Conservation (phyloP, 2,888 invertebrate genomes). For the Hetaerina titia region DNA sequence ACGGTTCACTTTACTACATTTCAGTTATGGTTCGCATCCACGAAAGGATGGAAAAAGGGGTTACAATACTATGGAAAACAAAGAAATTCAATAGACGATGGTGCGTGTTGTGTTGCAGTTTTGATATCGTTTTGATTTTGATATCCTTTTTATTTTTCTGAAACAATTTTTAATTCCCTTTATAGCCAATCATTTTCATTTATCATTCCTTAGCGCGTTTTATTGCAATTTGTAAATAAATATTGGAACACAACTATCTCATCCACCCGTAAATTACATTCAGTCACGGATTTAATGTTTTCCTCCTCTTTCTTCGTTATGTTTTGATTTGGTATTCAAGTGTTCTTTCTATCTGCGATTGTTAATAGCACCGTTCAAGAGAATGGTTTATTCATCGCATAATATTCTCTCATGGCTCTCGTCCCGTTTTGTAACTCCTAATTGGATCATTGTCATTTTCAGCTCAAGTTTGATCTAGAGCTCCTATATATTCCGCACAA, state of each 20-base stretch:
- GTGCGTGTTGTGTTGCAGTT: too few species aligned
- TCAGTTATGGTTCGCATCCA: too few species aligned
- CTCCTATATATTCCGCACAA: background rate
- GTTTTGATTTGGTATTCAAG: background rate
- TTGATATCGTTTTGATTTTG: too few species aligned
- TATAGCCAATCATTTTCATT: background rate
- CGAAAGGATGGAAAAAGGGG: too few species aligned
- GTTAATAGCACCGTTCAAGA: background rate
- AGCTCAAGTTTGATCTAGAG: background rate
- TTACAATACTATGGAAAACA: too few species aligned
- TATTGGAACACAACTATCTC: too few species aligned
- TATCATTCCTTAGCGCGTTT: background rate
- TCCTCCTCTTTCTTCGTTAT: background rate
- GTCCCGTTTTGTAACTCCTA: background rate
- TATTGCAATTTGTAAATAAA: background rate
- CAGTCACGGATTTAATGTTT: background rate
- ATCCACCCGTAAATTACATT: too few species aligned
- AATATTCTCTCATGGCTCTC: background rate
- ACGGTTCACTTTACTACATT: too few species aligned
- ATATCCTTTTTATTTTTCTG: too few species aligned
- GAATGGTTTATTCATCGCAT: background rate
- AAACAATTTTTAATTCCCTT: too few species aligned
- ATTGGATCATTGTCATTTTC: constrained; percentile 31
- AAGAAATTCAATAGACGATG: too few species aligned
- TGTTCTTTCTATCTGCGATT: background rate